Conservation (phyloP, 2,888 invertebrate genomes). For the Deilephila elpenor region DNA sequence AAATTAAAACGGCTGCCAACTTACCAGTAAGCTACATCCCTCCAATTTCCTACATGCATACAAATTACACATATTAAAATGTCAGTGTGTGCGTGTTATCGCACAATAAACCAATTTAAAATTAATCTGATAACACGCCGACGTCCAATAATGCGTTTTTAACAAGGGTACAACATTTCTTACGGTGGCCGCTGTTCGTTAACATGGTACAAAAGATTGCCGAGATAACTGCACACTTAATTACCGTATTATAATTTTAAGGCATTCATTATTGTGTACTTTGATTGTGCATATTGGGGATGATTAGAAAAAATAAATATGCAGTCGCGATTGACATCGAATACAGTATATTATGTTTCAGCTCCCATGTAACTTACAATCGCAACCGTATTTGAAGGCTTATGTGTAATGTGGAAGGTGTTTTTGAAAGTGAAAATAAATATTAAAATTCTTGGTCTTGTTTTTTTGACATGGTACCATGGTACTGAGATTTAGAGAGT, state of each 20-base stretch:
- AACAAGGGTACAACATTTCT: constrained; percentile 54
- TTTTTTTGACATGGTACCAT: too few species aligned
- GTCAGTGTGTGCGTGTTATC: constrained; percentile 42
- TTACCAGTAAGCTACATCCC: not conserved
- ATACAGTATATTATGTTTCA: too few species aligned
- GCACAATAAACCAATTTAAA: constrained; percentile 51
- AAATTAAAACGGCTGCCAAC: not conserved
- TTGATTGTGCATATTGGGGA: not conserved
- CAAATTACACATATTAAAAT: constrained; percentile 45
- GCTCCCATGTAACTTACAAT: too few species aligned
- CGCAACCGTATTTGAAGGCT: too few species aligned
- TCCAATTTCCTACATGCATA: constrained; percentile 25
- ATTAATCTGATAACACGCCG: constrained; percentile 57
- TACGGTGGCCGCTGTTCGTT: constrained; percentile 29
- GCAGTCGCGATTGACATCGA: not conserved
- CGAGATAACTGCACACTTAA: constrained; percentile 27
- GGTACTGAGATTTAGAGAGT: too few species aligned
- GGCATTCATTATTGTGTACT: constrained; percentile 14
- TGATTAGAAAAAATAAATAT: not conserved
- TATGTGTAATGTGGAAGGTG: too few species aligned
- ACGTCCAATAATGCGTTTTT: constrained; percentile 49
- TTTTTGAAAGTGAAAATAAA: too few species aligned
- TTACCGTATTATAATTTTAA: constrained; percentile 26
- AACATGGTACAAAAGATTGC: constrained; percentile 20
- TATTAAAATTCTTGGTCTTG: too few species aligned